phyloP scores from a whole-genome alignment of 2,888 invertebrate species.

The Pseudeuparius sepicola region DNA sequence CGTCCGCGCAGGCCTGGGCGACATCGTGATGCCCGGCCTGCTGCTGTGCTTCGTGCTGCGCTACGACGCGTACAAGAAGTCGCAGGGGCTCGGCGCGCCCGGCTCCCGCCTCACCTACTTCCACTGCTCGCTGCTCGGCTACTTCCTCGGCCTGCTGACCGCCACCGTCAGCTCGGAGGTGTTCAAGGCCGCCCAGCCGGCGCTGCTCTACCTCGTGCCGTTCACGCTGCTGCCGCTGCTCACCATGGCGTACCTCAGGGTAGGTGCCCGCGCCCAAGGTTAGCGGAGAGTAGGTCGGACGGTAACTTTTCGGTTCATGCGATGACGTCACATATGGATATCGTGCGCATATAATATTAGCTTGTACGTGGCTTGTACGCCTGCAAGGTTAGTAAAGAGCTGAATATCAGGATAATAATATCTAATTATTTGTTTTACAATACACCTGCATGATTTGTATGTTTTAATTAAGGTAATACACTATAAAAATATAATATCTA shows the following conservation, averaged over 20 bases:
- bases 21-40: slow-evolving; percentile 92
- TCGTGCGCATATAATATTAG: too few species aligned
- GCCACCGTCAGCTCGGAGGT: slow-evolving; percentile 81
- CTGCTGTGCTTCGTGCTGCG: slow-evolving; percentile 92
- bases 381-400: too few species aligned
- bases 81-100: slow-evolving; percentile 47
- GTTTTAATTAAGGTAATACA: too few species aligned
- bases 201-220: slow-evolving; percentile 92
- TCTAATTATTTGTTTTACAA: too few species aligned
- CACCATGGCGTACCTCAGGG: slow-evolving; percentile 97
- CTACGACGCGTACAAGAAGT: slow-evolving; percentile 95
- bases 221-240: slow-evolving; percentile 92
- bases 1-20: slow-evolving; percentile 62
- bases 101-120: slow-evolving; percentile 79
- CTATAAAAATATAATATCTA: too few species aligned
- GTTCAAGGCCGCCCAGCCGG: slow-evolving; percentile 97
- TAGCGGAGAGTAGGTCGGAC: too few species aligned
- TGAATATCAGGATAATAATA: too few species aligned
- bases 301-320: too few species aligned
- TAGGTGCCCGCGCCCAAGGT: slow-evolving; percentile 41
- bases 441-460: too few species aligned
- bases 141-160: slow-evolving; percentile 56
- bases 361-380: too few species aligned
- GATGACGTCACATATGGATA: too few species aligned
- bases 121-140: slow-evolving; percentile 94